Conservation (phyloP, 2,113 vertebrate species). For the Passer domesticus region DNA sequence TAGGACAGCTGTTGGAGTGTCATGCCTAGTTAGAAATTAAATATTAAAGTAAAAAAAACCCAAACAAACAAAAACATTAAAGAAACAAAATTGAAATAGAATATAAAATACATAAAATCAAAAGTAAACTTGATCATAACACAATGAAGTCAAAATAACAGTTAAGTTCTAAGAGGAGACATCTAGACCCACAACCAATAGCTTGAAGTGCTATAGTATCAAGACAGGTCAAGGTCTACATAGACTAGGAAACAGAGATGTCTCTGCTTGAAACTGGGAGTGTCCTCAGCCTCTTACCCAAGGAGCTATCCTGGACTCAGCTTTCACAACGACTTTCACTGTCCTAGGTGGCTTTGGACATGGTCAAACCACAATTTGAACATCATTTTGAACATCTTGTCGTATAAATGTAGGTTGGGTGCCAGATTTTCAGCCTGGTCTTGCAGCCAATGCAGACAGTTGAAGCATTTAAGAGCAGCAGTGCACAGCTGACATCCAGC, state of each 20-base stretch:
- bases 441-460: background rate
- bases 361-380: background rate
- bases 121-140: background rate
- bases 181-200: background rate
- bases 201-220: background rate
- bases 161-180: background rate
- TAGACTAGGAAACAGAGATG: background rate
- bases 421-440: background rate
- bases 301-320: background rate
- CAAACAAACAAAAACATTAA: background rate
- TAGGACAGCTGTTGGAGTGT: background rate
- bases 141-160: background rate
- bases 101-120: background rate
- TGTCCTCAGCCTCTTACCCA: background rate
- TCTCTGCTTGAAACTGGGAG: background rate
- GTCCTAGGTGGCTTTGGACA: background rate
- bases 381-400: background rate
- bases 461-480: background rate
- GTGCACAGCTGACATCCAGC: background rate
- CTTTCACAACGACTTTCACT: background rate
- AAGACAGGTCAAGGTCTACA: background rate
- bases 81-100: background rate
- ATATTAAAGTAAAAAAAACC: background rate
- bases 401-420: background rate
- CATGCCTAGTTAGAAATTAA: background rate